A percentile compares a stretch with the other conserved stretches of the same genome.
phyloP scores from a whole-genome alignment of 2,888 invertebrate genomes.

The Chrysomela aeneicollis region DNA sequence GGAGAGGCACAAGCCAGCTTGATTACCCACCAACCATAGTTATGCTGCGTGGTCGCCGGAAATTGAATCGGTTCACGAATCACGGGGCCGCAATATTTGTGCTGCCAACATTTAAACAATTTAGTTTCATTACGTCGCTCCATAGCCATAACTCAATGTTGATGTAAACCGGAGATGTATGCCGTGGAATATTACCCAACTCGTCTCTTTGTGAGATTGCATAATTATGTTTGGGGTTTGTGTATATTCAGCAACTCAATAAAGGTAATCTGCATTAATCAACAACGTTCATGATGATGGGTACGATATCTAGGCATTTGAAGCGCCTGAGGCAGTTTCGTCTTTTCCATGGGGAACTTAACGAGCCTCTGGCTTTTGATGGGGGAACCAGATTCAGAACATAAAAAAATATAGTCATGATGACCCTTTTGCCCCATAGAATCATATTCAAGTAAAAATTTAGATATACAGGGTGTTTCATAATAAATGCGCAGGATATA shows the following conservation, averaged over 20 bases:
- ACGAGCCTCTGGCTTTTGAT: no score
- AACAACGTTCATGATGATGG: constrained; percentile 31
- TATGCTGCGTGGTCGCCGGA: constrained; percentile 59
- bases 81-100: constrained; percentile 59
- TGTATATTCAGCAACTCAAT: constrained; percentile 39
- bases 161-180: constrained; percentile 24
- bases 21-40: constrained; percentile 64
- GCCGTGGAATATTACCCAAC: constrained; percentile 25
- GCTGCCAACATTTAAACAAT: constrained; percentile 61
- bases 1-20: constrained; percentile 59
- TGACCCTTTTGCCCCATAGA: no score
- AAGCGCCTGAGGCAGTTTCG: no score
- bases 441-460: no score
- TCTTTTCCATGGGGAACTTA: no score
- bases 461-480: no score
- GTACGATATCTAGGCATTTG: no score
- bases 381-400: no score
- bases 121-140: constrained; percentile 57
- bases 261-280: constrained; percentile 40
- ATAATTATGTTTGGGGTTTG: constrained; percentile 34
- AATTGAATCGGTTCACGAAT: constrained; percentile 61
- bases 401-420: no score
- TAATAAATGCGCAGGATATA: no score
- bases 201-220: constrained; percentile 36
- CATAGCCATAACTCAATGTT: constrained; percentile 40